phyloP scores from a whole-genome alignment of 2,797 vertebrate genomes.

The Eulemur mongoz region DNA sequence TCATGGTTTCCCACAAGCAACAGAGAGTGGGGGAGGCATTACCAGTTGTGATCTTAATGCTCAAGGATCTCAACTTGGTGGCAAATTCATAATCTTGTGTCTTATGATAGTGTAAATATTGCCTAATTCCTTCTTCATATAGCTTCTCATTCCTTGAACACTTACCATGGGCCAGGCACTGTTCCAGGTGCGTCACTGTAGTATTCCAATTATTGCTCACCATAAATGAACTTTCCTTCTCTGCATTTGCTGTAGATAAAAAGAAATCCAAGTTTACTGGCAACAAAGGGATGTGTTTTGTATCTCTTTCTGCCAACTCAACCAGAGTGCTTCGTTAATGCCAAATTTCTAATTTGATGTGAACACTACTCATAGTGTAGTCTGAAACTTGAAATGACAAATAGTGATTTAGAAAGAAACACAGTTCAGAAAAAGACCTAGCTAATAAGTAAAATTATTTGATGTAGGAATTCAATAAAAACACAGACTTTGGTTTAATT shows the following conservation, averaged over 20 bases:
- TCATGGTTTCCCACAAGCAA: conserved; percentile 12
- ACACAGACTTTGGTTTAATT: background rate
- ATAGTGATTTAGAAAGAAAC: conserved; percentile 60
- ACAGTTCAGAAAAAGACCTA: conserved; percentile 55
- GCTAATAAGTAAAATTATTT: conserved; percentile 53
- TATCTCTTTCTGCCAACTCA: conserved; percentile 59
- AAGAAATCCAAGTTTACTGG: conserved; percentile 52
- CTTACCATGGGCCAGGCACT: conserved; percentile 12
- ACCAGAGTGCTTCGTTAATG: conserved; percentile 57
- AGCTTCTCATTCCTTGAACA: conserved; percentile 46
- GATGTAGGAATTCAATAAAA: conserved; percentile 12
- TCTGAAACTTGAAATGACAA: conserved; percentile 64
- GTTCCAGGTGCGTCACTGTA: conserved; percentile 38
- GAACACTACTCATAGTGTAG: conserved; percentile 21
- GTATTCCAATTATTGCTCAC: conserved; percentile 27
- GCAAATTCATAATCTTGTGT: conserved; percentile 2
- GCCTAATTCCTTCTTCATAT: conserved; percentile 11
- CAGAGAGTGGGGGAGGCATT: background rate
- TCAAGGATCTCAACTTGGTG: background rate
- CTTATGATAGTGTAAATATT: background rate
- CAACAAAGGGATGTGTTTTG: conserved; percentile 66
- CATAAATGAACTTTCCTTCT: conserved; percentile 29
- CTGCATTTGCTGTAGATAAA: conserved; percentile 4
- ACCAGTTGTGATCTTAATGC: conserved; percentile 33
- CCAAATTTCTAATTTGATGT: conserved; percentile 69